Evolutionary conservation across 2,797 vertebrate species (phyloP), one percentile per base, ranked within the genome.

Genomic region (Calcarius lapponicus): DNA sequence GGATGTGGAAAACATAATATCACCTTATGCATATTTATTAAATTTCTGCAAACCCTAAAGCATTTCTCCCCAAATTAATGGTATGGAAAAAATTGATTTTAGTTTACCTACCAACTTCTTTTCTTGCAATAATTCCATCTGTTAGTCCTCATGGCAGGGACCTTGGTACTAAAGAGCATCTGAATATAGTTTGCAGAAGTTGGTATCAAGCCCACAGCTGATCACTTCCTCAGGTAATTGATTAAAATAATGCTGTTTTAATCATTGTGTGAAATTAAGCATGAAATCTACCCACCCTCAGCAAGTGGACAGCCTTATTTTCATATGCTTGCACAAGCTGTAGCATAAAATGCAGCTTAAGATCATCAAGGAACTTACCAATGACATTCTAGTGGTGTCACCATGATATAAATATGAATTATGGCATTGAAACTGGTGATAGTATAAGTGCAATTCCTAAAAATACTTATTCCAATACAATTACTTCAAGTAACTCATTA

Each of bases 1-100:
- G 92, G 75, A 89, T 92, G 93, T 83, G 72, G 81, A 94, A 96
- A 65, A 93, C 65, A 88, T 94, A 96, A 24, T 86, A 94, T 48
- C 89, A 96, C 93, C 95, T 88, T 95, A 93, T 95, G 95, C 93
- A 97, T 97, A 94, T 94, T 96, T 96, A 97, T 94, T 91, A 75
- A 58, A 94, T 70, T 94, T 83, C 87, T 93, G 60, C 61, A 93
- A 96, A 94, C 72, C 87, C 95, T 93, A 93, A 94, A 97, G 96
- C 95, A 94, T 72, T 96, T 95, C 36, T 92, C 51, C 25, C 43
- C 58, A 92, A 70, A 95, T 86, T 95, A 96, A 96, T 70, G 75
- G 69, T 83, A 96, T 47, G 48, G 88, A 89, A 93, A 95, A 92
- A 87, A 92, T 5, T 76, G 0, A 92, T 93, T 93, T 84, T 50